Base-by-base conservation (phyloP, 2,888 invertebrate genomes). In the Luffia ferchaultella region DNA sequence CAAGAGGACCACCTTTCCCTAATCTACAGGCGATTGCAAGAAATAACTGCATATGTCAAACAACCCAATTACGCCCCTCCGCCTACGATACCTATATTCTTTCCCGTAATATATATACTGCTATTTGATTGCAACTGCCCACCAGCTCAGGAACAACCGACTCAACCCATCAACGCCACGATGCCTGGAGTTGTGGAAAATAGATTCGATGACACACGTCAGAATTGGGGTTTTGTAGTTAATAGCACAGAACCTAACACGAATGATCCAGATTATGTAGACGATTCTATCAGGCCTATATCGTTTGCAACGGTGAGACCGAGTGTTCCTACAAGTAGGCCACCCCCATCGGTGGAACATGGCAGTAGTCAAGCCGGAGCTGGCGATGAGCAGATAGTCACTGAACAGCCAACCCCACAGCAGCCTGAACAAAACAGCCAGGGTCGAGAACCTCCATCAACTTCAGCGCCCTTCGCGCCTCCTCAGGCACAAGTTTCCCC, bases 231-330 rank as follows among this genome's bases (percentile, higher is more conserved):
- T 16, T 54, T 66, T 9, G 62, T 61, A 1, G 55, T 60, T 2
- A 19, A 47, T 46, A 47, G 46, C 12, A 42, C 16, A 16, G 17
- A 49, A 20, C 44, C 16, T 45, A n/a, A 54, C 52, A 5, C 49
- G 49, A 57, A 61, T 46, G 61, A 65, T 48, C 56, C 68, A 42
- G 64, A 63, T 5, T 57, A 62, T 2, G 55, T 52, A 5, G 67
- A 69, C 49, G 70, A 68, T n/a, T 64, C 59, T 17, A 54, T 64
- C 2, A 68, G 80, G 54, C 78, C 78, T 2, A 71, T 82, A 41
- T 73, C 73, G 1, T 76, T 76, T 47, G 64, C 64, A 42, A 67
- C 73, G 2, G 65, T 75, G 44, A 53, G 41, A 40, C 54, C 65
- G 2, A 60, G 60, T 17, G 57, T 50, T n/a, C 63, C 69, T 1